phyloP scores from a whole-genome alignment of 2,113 vertebrate genomes.

The Amblyornis subalaris region DNA sequence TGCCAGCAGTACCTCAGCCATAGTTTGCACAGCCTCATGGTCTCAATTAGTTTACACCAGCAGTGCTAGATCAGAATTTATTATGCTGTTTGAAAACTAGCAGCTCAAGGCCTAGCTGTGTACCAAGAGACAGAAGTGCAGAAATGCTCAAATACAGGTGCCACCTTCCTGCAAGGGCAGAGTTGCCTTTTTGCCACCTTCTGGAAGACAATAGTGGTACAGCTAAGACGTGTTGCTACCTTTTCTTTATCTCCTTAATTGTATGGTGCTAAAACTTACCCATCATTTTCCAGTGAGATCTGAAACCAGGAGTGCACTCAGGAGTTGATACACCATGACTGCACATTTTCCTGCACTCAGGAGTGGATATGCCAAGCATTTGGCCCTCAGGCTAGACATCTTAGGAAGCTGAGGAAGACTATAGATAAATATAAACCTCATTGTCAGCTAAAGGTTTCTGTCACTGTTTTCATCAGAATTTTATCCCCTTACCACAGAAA shows the following conservation, averaged over 20 bases:
- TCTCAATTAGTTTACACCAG: not conserved
- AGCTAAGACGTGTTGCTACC: not conserved
- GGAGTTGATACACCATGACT: not conserved
- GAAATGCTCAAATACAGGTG: not conserved
- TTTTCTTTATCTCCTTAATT: not conserved
- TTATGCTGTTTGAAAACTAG: not conserved
- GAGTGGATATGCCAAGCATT: not conserved
- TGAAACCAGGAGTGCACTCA: not conserved
- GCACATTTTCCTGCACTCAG: not conserved
- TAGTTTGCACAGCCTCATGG: not conserved
- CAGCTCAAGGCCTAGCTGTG: not conserved
- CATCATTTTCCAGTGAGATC: not conserved
- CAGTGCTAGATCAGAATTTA: not conserved
- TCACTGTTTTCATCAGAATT: not conserved
- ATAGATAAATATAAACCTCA: not conserved
- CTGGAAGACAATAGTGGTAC: accelerated
- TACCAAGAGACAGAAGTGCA: not conserved
- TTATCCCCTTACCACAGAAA: not conserved
- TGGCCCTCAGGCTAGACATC: not conserved
- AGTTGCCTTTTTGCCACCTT: not conserved
- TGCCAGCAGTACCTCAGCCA: not conserved
- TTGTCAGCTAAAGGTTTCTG: not conserved
- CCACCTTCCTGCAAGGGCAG: not conserved
- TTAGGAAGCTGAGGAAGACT: not conserved
- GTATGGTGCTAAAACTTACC: not conserved